Conservation (phyloP, 2,888 invertebrate genomes). For the Andrena hattorfiana region DNA sequence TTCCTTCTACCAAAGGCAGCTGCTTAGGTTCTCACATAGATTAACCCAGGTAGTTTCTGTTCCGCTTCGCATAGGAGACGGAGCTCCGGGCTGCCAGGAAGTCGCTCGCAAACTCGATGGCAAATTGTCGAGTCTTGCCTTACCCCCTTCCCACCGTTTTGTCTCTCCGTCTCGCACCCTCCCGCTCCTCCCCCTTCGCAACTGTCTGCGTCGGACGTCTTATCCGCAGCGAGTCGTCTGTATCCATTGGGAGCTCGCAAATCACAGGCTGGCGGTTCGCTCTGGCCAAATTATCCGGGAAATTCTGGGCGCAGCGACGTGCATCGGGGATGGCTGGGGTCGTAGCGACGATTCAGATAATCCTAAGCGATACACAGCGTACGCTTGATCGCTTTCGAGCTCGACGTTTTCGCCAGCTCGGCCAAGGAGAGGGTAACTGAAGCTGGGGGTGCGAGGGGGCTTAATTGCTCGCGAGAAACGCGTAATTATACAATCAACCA, state of each 20-base stretch:
- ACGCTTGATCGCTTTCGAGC: slow-evolving; percentile 60
- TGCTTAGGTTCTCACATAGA: slow-evolving; percentile 80
- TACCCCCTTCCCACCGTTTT: slow-evolving; percentile 31
- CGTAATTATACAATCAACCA: slow-evolving; percentile 12
- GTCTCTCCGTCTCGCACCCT: slow-evolving; percentile 14
- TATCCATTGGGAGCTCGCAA: slow-evolving; percentile 75
- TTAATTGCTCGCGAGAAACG: slow-evolving; percentile 24
- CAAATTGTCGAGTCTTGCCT: slow-evolving; percentile 74
- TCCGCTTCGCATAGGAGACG: slow-evolving; percentile 71
- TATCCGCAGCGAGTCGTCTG: slow-evolving; percentile 64
- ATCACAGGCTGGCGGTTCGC: slow-evolving; percentile 73
- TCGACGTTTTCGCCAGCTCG: slow-evolving; percentile 33
- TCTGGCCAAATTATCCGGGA: slow-evolving; percentile 73
- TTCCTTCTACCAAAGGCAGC: slow-evolving; percentile 75
- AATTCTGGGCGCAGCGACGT: slow-evolving; percentile 65
- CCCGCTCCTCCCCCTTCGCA: slow-evolving; percentile 40
- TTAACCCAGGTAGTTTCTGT: slow-evolving; percentile 78
- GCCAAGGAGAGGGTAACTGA: slow-evolving; percentile 37
- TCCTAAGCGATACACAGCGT: slow-evolving; percentile 52
- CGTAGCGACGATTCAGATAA: slow-evolving; percentile 64
- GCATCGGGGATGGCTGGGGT: slow-evolving; percentile 24
- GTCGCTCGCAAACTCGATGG: slow-evolving; percentile 76
- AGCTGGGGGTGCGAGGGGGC: slow-evolving; percentile 20
- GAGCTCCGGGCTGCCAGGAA: slow-evolving; percentile 75
- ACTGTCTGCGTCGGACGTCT: slow-evolving; percentile 61